Base-by-base conservation (phyloP, 2,113 vertebrate species). In the Gnathonemus longibarbis region DNA sequence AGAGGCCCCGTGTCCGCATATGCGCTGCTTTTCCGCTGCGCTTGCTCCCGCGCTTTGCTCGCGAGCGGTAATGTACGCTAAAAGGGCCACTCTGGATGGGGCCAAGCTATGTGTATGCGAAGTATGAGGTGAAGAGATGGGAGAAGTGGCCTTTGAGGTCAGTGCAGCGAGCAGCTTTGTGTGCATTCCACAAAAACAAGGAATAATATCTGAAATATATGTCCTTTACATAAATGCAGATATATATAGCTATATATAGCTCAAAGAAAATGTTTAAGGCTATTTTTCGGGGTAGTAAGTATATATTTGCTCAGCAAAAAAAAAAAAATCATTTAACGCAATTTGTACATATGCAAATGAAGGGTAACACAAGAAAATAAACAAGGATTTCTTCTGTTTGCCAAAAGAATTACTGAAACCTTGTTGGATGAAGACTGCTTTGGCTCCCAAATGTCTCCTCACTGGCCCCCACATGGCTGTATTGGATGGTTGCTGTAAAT, bases 51-150 rank as follows among this genome's bases (percentile, higher is more conserved):
- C 0, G 1, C 35, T 42, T 42, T 2, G 31, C 35, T 86, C 89
- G 74, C 74, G 62, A 88, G 83, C 52, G 70, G 24, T 95, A 95
- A 95, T 95, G 94, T 92, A 95, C 17, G 74, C 35, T 80, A 80
- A 35, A 80, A 42, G 74, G 70, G 31, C 74, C 35, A 19, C 35
- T 80, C 17, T 80, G 74, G 11, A 35, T 74, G 27, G 74, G 35
- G 74, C 31, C 35, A 15, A 5, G 74, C 74, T 80, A 19, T 42
- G 74, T 5, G 35, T 42, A 42, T 8, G 74, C 0, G 11, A 21
- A 19, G 8, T 74, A 74, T 74, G 27, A 74, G 66, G 66, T 35
- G 3, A 31, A 74, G 66, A 35, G 10, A 19, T 39, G 74, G 35
- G 8, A 17, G 13, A 17, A 80, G 74, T 11, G 74, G 74, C 35